These are phyloP conservation scores for Orientallactaga bullata DNA, from an alignment of 2,113 vertebrate genomes.

Conservation along the genomic window DNA sequence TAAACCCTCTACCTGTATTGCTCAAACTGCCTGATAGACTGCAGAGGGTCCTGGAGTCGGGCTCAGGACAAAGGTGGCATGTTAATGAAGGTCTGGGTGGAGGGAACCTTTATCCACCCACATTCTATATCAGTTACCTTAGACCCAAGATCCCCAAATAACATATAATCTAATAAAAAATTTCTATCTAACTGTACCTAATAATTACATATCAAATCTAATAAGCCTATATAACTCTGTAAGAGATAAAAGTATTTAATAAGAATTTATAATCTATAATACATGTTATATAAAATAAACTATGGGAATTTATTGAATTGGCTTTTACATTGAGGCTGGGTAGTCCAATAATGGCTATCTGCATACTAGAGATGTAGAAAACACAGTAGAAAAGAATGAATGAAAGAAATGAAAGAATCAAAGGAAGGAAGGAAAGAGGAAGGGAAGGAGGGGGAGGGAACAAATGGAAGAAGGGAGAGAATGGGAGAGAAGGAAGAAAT, in stretches of 20 bases:
- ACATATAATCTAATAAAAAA: background rate
- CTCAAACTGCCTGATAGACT: background rate
- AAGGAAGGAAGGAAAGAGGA: no score
- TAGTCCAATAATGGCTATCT: no score
- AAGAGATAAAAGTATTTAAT: background rate
- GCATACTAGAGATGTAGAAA: no score
- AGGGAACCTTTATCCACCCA: background rate
- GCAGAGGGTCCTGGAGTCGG: background rate
- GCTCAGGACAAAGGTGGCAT: background rate
- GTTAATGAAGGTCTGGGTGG: no score
- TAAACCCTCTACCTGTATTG: background rate
- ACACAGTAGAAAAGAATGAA: no score
- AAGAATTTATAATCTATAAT: background rate
- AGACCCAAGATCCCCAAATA: background rate
- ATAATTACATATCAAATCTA: background rate
- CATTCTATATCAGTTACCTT: background rate
- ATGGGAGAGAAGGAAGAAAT: background rate
- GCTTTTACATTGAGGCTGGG: no score
- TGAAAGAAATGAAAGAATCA: background rate
- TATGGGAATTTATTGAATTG: background rate
- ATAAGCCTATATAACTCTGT: background rate
- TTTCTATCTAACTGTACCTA: background rate
- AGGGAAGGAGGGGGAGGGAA: background rate
- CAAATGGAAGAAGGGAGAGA: rapidly evolving
- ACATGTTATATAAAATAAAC: background rate